phyloP scores from a whole-genome alignment of 2,888 invertebrate species.

The Euphydryas editha region DNA sequence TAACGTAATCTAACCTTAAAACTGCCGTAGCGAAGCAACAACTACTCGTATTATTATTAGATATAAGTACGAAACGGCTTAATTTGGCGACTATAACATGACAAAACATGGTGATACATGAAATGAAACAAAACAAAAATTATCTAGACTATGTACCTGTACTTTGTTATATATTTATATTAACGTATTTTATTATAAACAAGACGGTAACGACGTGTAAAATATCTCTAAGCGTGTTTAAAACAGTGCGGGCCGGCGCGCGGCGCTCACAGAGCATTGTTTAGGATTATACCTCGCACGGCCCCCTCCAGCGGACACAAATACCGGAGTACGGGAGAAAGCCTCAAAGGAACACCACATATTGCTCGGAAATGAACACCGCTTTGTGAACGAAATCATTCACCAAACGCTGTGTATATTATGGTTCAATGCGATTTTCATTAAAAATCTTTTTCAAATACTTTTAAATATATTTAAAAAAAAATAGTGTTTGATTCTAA shows the following conservation, averaged over 20 bases:
- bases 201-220: not conserved
- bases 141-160: too few relatives aligned
- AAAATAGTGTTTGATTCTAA: too few relatives aligned
- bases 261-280: slow-evolving; percentile 10
- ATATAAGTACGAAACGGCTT: too few relatives aligned
- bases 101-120: too few relatives aligned
- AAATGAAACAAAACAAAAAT: too few relatives aligned
- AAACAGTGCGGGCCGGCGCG: not conserved
- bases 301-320: slow-evolving; percentile 10
- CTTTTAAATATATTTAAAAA: too few relatives aligned
- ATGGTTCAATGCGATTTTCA: slow-evolving; percentile 6
- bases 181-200: not conserved
- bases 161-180: too few relatives aligned
- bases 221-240: not conserved
- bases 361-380: slow-evolving; percentile 21
- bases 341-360: slow-evolving; percentile 20
- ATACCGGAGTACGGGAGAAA: not conserved
- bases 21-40: too few relatives aligned
- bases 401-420: not conserved
- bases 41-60: too few relatives aligned
- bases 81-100: too few relatives aligned
- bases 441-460: not conserved
- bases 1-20: too few relatives aligned
- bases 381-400: slow-evolving; percentile 21
- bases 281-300: slow-evolving; percentile 12